phyloP scores from a whole-genome alignment of 2,888 invertebrate genomes.

The Pachliopta kotzebuea region DNA sequence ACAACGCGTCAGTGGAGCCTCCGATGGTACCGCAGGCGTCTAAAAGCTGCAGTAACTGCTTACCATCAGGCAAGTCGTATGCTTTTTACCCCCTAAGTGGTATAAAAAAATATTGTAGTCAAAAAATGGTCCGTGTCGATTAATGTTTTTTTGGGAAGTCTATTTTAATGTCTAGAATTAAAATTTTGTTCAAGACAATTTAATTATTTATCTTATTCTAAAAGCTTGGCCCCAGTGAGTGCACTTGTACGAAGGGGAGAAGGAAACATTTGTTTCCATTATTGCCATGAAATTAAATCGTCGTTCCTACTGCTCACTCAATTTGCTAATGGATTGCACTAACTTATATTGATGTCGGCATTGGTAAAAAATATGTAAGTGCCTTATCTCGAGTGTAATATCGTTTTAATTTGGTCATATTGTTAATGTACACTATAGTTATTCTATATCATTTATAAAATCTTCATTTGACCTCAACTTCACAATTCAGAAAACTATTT shows the following conservation, averaged over 20 bases:
- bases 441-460: background rate
- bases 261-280: slow-evolving; percentile 58
- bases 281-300: slow-evolving; percentile 67
- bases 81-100: too few species aligned
- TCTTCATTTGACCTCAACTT: too few species aligned
- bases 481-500: too few species aligned
- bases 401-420: background rate
- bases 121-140: background rate
- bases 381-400: background rate
- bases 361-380: slow-evolving; percentile 34
- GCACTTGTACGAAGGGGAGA: slow-evolving; percentile 21
- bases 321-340: slow-evolving; percentile 65
- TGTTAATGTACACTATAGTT: background rate
- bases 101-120: background rate
- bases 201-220: slow-evolving; percentile 7
- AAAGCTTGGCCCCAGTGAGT: slow-evolving; percentile 12
- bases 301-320: slow-evolving; percentile 49
- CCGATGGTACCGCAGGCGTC: too few species aligned
- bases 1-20: too few species aligned
- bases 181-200: background rate
- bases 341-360: slow-evolving; percentile 47
- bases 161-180: background rate
- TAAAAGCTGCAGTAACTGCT: too few species aligned
- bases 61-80: too few species aligned
- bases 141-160: background rate